phyloP scores from a whole-genome alignment of 1,140 invertebrate species.

The Tetramorium alpestre region DNA sequence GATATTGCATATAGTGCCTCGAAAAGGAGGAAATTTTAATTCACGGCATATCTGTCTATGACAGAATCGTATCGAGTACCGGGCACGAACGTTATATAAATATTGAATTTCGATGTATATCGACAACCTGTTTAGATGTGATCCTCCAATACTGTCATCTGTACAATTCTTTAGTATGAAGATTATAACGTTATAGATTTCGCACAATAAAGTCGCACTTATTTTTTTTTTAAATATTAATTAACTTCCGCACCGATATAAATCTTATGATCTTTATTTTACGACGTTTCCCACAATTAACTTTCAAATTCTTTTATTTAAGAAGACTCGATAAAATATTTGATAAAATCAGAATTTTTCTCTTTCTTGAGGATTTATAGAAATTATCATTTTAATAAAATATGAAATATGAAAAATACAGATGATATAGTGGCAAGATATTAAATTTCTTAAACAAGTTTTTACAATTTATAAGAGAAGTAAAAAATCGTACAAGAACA shows the following conservation, averaged over 20 bases:
- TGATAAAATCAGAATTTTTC: not conserved
- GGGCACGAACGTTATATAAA: slow-evolving; percentile 44
- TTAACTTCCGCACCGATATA: not conserved
- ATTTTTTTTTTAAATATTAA: slow-evolving; percentile 14
- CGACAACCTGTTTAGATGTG: slow-evolving; percentile 34
- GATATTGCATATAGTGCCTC: slow-evolving; percentile 61
- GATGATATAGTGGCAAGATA: not conserved
- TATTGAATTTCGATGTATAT: slow-evolving; percentile 58
- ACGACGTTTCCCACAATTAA: not conserved
- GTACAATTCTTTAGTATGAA: slow-evolving; percentile 36
- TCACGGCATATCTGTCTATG: slow-evolving; percentile 43
- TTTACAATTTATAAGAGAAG: not conserved
- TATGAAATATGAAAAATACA: not conserved
- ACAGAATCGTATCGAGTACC: slow-evolving; percentile 50
- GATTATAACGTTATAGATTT: not conserved
- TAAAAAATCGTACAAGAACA: not conserved
- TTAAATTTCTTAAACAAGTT: not conserved
- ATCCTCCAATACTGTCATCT: slow-evolving; percentile 26
- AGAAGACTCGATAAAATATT: not conserved
- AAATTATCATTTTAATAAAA: slow-evolving; percentile 2
- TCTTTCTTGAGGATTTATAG: not conserved
- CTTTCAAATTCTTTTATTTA: not conserved
- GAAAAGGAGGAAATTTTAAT: slow-evolving; percentile 55
- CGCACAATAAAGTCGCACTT: not conserved
- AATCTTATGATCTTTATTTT: not conserved